These are phyloP conservation scores for Tauraco erythrolophus DNA, from an alignment of 2,113 vertebrate genomes.

Conservation along the genomic window DNA sequence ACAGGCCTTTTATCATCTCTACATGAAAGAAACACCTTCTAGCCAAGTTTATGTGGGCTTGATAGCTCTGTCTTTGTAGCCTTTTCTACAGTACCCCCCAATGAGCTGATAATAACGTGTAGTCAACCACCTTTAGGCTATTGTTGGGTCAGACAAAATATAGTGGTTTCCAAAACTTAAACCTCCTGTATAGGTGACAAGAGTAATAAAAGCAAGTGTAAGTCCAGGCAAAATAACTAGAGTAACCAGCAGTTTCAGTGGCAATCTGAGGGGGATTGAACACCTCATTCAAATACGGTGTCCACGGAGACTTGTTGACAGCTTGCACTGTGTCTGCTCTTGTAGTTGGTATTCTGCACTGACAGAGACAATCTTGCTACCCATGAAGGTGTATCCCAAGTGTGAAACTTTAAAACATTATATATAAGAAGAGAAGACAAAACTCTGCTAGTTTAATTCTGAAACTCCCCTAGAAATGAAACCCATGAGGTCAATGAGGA, in stretches of 20 bases:
- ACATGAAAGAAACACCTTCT: not conserved
- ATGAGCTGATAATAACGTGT: not conserved
- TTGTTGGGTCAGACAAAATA: not conserved
- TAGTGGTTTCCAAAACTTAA: not conserved
- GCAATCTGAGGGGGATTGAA: not conserved
- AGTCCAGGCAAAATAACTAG: not conserved
- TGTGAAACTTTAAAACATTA: not conserved
- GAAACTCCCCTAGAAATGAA: not conserved
- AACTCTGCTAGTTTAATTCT: not conserved
- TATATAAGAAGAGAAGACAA: not conserved
- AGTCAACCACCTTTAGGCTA: not conserved
- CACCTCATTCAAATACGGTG: fast-evolving
- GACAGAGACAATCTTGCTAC: not conserved
- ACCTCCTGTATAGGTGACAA: not conserved
- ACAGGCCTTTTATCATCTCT: conserved; percentile 29
- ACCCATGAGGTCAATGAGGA: not conserved
- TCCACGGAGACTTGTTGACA: not conserved
- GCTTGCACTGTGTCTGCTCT: not conserved
- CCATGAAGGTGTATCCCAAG: not conserved
- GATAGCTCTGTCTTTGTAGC: conserved; percentile 1
- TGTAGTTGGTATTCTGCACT: not conserved
- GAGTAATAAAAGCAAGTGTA: not conserved
- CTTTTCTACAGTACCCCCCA: not conserved
- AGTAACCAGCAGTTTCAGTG: not conserved
- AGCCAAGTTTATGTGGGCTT: not conserved